Base-by-base conservation (phyloP, 2,113 vertebrate genomes). In the Morone chrysops region DNA sequence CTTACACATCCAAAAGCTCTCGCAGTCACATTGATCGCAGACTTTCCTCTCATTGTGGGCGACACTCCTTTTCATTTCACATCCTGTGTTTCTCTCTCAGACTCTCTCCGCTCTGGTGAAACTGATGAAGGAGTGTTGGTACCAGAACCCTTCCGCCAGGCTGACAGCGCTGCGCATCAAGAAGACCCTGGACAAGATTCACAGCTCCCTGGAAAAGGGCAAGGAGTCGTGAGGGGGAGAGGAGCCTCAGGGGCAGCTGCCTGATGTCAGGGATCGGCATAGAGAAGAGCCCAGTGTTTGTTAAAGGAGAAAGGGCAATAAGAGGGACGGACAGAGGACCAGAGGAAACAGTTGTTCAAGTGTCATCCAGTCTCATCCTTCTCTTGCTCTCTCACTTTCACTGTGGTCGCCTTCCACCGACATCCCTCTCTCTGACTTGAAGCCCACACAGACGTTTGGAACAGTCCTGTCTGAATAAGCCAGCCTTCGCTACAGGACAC, bases 41-140 rank as follows among this genome's bases (percentile, higher is more conserved):
- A 13, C 20, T n/a, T 56, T 70, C 45, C 36, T 61, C 51, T 76
- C 36, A 31, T 17, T 51, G 77, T 47, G 20, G 22, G 0, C 47
- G 40, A 51, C 50, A 47, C 41, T 61, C 20, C 4, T 59, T 31
- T 56, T 43, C 41, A 25, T 25, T 36, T 57, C 36, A 22, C 14
- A 5, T 22, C 18, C 13, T 63, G 20, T 38, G 4, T 18, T 36
- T 41, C 11, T 40, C 4, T 71, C 74, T 13, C 85, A 96, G 95
- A 96, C 94, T 2, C 92, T 96, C 75, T 96, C 94, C 1, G 95
- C 95, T 61, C 84, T 96, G 76, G 96, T 96, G 67, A 96, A 96
- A 72, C 94, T 96, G 86, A 96, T 96, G 96, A 96, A 95, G 84
- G 96, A 96, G 91, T 96, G 96, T 43, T 96, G 95, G 96, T 96